These are phyloP conservation scores for Setipinna tenuifilis DNA, from an alignment of 2,797 vertebrate genomes.

Conservation along the genomic window DNA sequence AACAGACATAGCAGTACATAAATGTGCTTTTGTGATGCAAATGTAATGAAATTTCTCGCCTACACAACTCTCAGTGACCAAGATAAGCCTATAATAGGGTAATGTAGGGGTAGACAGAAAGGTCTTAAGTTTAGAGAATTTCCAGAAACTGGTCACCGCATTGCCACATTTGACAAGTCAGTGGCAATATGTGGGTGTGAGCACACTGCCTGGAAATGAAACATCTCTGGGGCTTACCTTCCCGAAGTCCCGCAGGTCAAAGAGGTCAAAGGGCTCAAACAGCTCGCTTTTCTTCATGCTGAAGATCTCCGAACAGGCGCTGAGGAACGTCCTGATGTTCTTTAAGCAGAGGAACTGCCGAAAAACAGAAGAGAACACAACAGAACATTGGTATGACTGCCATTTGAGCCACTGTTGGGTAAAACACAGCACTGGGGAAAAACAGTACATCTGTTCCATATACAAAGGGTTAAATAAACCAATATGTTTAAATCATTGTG, in stretches of 20 bases:
- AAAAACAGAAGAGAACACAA: constrained; percentile 44
- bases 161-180: too few species aligned
- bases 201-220: too few species aligned
- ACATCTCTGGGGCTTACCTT: constrained; percentile 80
- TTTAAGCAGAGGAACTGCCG: constrained; percentile 96
- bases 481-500: not conserved
- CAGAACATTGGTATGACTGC: not conserved
- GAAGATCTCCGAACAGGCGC: constrained; percentile 85
- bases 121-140: not conserved
- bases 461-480: not conserved
- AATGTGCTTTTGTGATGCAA: not conserved
- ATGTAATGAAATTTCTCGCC: not conserved
- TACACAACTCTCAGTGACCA: not conserved
- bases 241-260: constrained; percentile 96
- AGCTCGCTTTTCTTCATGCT: constrained; percentile 96
- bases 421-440: not conserved
- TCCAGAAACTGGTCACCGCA: not conserved
- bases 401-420: not conserved
- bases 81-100: not conserved
- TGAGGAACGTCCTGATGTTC: constrained; percentile 96
- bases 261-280: constrained; percentile 97
- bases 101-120: not conserved
- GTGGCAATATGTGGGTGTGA: too few species aligned
- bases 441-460: not conserved
- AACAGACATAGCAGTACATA: not conserved